Evolutionary conservation across 2,797 vertebrate genomes (phyloP).

Genomic region (Glossophaga mutica): DNA sequence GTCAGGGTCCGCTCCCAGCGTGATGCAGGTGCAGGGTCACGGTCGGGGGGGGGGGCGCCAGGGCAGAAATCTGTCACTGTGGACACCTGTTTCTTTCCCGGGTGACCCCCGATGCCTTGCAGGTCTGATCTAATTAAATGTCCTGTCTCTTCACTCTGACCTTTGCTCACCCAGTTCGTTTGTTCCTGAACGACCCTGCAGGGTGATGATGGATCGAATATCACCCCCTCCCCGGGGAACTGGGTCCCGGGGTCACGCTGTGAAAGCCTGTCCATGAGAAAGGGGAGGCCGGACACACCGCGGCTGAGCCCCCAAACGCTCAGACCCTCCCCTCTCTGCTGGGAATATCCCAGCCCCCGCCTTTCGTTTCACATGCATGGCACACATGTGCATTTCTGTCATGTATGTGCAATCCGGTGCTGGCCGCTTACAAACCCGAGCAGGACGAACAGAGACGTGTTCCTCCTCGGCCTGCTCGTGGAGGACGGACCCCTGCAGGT

Average conservation of each 20-base stretch:
- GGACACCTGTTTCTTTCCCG: conserved; percentile 49
- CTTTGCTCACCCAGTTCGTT: not conserved
- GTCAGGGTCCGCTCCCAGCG: too few relatives aligned
- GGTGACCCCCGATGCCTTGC: conserved; percentile 45
- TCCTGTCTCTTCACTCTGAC: not conserved
- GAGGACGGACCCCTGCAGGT: not conserved
- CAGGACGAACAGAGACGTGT: not conserved
- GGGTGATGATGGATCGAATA: not conserved
- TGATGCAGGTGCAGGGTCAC: too few relatives aligned
- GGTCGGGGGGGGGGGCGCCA: not conserved
- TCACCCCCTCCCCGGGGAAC: not conserved
- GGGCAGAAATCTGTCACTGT: conserved; percentile 34
- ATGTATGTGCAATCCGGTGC: not conserved
- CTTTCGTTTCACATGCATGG: not conserved
- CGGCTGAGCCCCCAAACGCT: not conserved
- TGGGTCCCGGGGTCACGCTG: accelerated
- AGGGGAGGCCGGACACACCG: not conserved
- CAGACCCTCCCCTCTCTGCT: not conserved
- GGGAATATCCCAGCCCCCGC: not conserved
- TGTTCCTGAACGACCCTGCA: not conserved
- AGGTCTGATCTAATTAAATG: conserved; percentile 48
- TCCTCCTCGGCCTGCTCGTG: not conserved
- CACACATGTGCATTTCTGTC: too few relatives aligned
- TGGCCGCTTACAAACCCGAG: not conserved
- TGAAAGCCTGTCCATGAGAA: not conserved